phyloP scores from a whole-genome alignment of 2,797 vertebrate genomes.

The Pteropus rufus region DNA sequence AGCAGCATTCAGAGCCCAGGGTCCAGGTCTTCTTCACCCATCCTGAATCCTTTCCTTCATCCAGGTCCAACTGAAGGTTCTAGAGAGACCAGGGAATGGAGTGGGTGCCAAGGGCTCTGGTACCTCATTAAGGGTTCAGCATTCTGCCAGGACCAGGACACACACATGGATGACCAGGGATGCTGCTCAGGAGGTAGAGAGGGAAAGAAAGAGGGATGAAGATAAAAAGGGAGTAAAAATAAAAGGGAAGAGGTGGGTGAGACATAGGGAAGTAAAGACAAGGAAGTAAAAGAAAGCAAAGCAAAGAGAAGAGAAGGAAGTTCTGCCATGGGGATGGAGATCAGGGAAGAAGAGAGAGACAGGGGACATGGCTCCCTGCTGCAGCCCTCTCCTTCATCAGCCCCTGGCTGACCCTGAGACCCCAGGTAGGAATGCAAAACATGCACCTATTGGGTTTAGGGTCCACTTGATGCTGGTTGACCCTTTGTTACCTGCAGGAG shows the following conservation, averaged over 20 bases:
- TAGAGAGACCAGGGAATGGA: not conserved
- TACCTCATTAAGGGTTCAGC: not conserved
- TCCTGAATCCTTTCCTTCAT: not conserved
- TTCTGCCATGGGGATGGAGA: not conserved
- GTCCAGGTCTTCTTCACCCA: not conserved
- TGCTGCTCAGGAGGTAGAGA: not conserved
- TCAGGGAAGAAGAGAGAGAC: not conserved
- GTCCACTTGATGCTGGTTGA: not conserved
- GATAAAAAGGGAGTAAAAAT: not conserved
- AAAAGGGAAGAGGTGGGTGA: not conserved
- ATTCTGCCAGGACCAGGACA: not conserved
- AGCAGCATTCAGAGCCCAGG: not conserved
- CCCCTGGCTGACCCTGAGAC: not conserved
- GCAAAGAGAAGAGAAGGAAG: not conserved
- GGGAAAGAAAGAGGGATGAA: not conserved
- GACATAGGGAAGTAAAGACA: not conserved
- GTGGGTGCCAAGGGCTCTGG: not conserved
- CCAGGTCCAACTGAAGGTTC: not conserved
- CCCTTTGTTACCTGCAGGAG: not conserved
- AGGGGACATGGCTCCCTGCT: too few species aligned
- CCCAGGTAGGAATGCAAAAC: not conserved
- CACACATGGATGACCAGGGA: not conserved
- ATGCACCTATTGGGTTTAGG: not conserved
- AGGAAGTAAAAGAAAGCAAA: not conserved
- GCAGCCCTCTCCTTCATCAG: not conserved